A percentile compares a stretch with the other conserved stretches of the same genome.
Evolutionary conservation across 2,888 invertebrate species (phyloP).

Genomic region (Acrocyrtus sp.): DNA sequence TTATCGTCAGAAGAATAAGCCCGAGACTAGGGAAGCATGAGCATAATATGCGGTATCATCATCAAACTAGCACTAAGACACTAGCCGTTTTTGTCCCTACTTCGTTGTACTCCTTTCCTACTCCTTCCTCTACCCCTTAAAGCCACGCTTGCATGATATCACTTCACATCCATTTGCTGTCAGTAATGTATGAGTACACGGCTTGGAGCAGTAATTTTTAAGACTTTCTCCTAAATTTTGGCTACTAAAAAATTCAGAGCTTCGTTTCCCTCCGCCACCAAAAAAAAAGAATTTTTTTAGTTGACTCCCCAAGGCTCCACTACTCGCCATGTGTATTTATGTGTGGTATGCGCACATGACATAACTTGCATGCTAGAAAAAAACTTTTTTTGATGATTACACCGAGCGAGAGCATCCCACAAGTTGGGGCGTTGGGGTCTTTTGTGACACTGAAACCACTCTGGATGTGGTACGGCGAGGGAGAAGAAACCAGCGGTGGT

Average conservation of each 20-base stretch:
- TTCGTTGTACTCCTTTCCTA: neutral
- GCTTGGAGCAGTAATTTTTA: constrained; percentile 54
- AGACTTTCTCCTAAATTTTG: constrained; percentile 58
- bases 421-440: constrained; percentile 15
- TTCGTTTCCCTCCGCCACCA: constrained; percentile 18
- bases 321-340: constrained; percentile 31
- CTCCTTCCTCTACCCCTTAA: too few relatives aligned
- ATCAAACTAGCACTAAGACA: neutral
- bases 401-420: too few relatives aligned
- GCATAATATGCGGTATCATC: constrained; percentile 33
- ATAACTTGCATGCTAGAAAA: constrained; percentile 21
- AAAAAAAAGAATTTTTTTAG: constrained; percentile 22
- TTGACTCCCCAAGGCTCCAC: constrained; percentile 43
- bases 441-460: constrained; percentile 43
- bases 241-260: constrained; percentile 60
- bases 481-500: constrained; percentile 16
- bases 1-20: constrained; percentile 44
- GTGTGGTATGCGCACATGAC: constrained; percentile 17
- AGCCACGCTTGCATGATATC: neutral
- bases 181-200: constrained; percentile 24
- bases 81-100: constrained; percentile 26
- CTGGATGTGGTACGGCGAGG: constrained; percentile 40
- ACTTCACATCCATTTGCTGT: constrained; percentile 47
- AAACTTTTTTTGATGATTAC: constrained; percentile 19
- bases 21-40: neutral